Conservation (phyloP, 2,113 vertebrate species). For the Petroica traversi region DNA sequence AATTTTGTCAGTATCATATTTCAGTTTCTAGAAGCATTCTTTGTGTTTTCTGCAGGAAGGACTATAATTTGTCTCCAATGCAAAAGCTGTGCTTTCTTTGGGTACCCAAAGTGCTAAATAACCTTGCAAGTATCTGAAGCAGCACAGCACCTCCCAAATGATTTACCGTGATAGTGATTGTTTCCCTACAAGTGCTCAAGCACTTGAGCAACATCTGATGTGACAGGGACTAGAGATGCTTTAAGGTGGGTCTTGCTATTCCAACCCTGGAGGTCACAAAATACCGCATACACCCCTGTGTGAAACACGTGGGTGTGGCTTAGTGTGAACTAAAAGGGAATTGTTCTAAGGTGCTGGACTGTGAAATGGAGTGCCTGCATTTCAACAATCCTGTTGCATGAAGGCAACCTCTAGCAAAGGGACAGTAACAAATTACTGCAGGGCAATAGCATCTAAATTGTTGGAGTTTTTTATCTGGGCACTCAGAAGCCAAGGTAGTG, state of each 20-base stretch:
- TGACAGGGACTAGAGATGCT: neutral
- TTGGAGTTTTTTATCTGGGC: neutral
- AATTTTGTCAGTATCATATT: neutral
- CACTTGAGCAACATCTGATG: neutral
- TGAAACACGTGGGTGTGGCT: neutral
- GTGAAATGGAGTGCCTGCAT: neutral
- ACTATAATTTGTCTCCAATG: neutral
- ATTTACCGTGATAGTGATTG: neutral
- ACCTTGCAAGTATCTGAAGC: neutral
- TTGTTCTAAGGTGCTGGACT: neutral
- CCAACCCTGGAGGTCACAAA: neutral
- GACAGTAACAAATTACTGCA: neutral
- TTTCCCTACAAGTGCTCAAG: neutral
- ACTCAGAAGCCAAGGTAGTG: neutral
- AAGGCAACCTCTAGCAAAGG: neutral
- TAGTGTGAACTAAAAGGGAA: neutral
- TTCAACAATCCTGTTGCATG: neutral
- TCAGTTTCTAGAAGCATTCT: neutral
- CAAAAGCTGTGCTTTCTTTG: neutral
- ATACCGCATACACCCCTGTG: fast-evolving
- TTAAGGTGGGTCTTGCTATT: neutral
- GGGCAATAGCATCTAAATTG: neutral
- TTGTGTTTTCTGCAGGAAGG: neutral
- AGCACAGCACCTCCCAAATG: neutral
- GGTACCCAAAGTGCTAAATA: neutral